Percentiles rank a stretch among this genome's conserved stretches.
Conservation (phyloP, 1,140 invertebrate species). For the Dendroctonus ponderosae region DNA sequence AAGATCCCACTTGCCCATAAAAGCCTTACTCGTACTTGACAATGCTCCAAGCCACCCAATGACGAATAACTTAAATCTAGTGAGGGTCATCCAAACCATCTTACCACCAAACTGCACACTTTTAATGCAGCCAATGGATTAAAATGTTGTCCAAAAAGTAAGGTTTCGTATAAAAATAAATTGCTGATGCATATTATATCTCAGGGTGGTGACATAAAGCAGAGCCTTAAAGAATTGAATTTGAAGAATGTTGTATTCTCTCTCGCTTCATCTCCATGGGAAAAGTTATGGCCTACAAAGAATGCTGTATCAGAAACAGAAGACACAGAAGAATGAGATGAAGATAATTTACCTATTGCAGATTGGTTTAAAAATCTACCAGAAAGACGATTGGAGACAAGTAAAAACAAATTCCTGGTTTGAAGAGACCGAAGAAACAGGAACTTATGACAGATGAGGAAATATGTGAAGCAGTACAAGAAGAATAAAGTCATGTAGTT, state of each 20-base stretch:
- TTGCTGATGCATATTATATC: slow-evolving; percentile 9
- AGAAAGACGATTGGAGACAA: not conserved
- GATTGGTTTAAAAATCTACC: no score
- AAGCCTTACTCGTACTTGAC: slow-evolving; percentile 45
- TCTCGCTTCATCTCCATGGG: not conserved
- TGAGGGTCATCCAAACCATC: slow-evolving; percentile 36
- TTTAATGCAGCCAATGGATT: no score
- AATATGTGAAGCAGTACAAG: no score
- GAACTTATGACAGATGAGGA: not conserved
- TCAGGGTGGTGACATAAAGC: not conserved
- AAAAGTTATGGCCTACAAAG: slow-evolving; percentile 3
- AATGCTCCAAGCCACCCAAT: slow-evolving; percentile 46
- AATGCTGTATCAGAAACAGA: slow-evolving; percentile 3
- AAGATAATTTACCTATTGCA: not conserved
- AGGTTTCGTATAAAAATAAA: slow-evolving; percentile 40
- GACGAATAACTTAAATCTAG: no score
- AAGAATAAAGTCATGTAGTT: no score
- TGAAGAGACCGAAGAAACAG: no score
- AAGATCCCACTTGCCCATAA: slow-evolving; percentile 42
- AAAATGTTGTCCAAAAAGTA: slow-evolving; percentile 41
- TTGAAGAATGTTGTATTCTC: no score
- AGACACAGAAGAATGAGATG: not conserved
- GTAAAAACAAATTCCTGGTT: not conserved
- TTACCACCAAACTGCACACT: slow-evolving; percentile 48
- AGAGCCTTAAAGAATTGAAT: slow-evolving; percentile 16